phyloP scores from a whole-genome alignment of 2,888 invertebrate species.

The Megalurothrips usitatus region DNA sequence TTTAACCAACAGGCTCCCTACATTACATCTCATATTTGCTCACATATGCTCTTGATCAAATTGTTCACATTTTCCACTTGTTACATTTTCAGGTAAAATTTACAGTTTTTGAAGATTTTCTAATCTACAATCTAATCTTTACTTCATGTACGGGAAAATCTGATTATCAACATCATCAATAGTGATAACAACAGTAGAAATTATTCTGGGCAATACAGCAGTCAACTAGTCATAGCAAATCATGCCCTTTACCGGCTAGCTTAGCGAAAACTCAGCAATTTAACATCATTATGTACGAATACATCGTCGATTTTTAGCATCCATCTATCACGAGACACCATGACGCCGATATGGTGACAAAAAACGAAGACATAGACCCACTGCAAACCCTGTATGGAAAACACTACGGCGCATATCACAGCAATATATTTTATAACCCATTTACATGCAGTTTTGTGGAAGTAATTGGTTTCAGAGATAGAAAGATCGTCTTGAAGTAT shows the following conservation, averaged over 20 bases:
- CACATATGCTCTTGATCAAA: not conserved
- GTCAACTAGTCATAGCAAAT: not conserved
- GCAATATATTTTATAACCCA: constrained; percentile 7
- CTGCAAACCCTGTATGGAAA: constrained; percentile 22
- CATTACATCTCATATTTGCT: constrained; percentile 28
- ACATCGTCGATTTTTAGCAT: not conserved
- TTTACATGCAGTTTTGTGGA: not conserved
- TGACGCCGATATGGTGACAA: not conserved
- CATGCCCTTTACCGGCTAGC: not conserved
- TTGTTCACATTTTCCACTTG: constrained; percentile 20
- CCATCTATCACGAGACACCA: not conserved
- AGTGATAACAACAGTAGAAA: constrained; percentile 13
- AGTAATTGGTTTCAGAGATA: too few relatives aligned
- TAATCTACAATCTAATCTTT: not conserved
- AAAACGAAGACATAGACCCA: not conserved
- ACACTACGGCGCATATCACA: constrained; percentile 24
- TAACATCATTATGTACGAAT: not conserved
- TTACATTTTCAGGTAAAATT: not conserved
- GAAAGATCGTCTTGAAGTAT: too few relatives aligned
- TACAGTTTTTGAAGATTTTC: not conserved
- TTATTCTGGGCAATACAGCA: constrained; percentile 11
- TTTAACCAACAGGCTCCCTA: constrained; percentile 40
- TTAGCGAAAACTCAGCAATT: not conserved
- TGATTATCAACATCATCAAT: constrained; percentile 14
- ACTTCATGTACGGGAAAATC: not conserved